phyloP scores from a whole-genome alignment of 2,888 invertebrate species.

The Linnaemya vulpina region DNA sequence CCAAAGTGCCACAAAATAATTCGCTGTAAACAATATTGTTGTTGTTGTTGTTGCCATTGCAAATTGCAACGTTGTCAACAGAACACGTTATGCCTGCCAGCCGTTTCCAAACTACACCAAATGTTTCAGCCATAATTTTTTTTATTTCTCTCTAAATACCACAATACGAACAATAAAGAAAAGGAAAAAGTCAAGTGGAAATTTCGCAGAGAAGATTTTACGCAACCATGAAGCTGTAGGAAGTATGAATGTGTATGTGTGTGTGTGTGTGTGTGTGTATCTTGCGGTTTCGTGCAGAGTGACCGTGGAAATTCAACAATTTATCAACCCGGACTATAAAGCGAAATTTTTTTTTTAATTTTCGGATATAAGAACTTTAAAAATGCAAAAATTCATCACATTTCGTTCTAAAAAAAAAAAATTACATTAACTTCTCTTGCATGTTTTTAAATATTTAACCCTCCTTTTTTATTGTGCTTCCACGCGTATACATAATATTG shows the following conservation, averaged over 20 bases:
- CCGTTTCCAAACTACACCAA: neutral
- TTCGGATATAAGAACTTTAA: too few species aligned
- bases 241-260: neutral
- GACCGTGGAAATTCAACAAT: too few species aligned
- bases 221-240: neutral
- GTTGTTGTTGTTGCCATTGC: conserved; percentile 33
- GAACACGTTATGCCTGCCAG: neutral
- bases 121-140: conserved; percentile 37
- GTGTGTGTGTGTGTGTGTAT: neutral
- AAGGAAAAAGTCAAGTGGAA: conserved; percentile 9
- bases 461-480: too few species aligned
- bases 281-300: conserved; percentile 1
- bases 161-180: conserved; percentile 32
- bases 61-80: conserved; percentile 19
- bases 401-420: too few species aligned
- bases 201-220: neutral
- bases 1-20: neutral
- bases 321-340: too few species aligned
- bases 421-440: too few species aligned
- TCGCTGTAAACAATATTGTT: conserved; percentile 3
- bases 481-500: too few species aligned
- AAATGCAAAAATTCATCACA: too few species aligned
- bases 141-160: conserved; percentile 57
- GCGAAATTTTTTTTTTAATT: too few species aligned
- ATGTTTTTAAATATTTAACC: too few species aligned